Evolutionary conservation across 2,797 vertebrate genomes (phyloP), one percentile per base, ranked within the genome.

Genomic region (Rhodeus uyekii): DNA sequence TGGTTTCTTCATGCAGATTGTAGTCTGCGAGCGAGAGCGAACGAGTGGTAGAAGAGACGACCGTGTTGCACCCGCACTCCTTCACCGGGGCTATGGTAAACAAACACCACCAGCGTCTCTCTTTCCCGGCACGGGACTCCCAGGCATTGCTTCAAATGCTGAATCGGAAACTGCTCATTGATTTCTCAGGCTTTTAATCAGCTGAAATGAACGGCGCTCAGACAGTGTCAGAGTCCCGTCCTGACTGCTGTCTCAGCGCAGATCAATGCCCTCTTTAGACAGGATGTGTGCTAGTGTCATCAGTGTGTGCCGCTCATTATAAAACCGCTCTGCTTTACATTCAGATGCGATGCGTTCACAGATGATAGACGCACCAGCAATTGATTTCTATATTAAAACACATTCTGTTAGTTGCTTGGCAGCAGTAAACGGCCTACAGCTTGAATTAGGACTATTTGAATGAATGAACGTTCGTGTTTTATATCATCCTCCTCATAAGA

Each of bases 51-150:
- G 86, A 90, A 92, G 86, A 86, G 87, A 61, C 85, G 87, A 81
- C 87, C 89, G 85, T 87, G 90, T 74, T 81, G 80, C 73, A 92
- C 86, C 91, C 88, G 65, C 87, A 89, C 93, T 93, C 92, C 92
- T 92, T 93, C 91, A 82, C 87, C 84, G 88, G 89, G 91, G 91
- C 92, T 87, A 95, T 95, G 94, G 94, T 95, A 93, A 89, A 64
- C 53, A 79, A 60, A 48, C 67, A 72, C 39, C 42, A 64, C 19
- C 16, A 32, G 22, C 36, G 27, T 79, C 8, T 75, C 60, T 60
- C 14, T 67, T 64, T 38, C 44, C 27, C 27, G 29, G 9, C 42
- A 13, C 12, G 22, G 58, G 39, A 71, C 24, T 74, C 9, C 36
- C 67, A 38, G 32, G 46, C 79, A 27, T 4, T 22, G 46, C 64